phyloP scores from a whole-genome alignment of 2,113 vertebrate species.

The Gadus macrocephalus region DNA sequence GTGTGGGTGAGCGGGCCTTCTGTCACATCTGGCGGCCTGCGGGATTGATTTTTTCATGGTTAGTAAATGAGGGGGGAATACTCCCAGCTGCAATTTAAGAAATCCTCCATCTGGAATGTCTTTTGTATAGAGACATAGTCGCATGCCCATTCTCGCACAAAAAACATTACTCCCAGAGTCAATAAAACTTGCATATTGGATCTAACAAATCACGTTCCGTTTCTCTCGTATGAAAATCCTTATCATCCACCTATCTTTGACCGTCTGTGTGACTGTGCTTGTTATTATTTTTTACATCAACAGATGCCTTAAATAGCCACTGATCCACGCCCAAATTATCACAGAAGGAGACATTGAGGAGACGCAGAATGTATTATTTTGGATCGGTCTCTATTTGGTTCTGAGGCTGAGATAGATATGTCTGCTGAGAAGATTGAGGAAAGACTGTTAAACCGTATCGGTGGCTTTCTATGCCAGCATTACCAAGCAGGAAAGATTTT shows the following conservation, averaged over 20 bases:
- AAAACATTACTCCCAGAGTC: background rate
- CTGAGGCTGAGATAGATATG: no score
- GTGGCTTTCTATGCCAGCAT: no score
- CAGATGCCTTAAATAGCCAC: no score
- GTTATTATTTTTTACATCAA: no score
- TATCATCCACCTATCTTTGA: background rate
- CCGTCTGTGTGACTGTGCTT: no score
- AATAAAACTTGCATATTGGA: background rate
- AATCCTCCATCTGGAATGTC: slow-evolving; percentile 1
- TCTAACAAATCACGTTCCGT: background rate
- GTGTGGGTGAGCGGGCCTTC: slow-evolving; percentile 45
- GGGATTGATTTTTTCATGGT: slow-evolving; percentile 55
- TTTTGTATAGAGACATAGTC: background rate
- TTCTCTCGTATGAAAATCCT: background rate
- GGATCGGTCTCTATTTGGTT: no score
- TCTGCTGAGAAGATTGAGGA: no score
- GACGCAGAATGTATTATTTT: no score
- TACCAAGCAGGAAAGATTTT: no score
- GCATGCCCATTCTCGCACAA: background rate
- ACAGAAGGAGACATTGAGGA: no score
- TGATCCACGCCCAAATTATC: no score
- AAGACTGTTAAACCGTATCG: no score
- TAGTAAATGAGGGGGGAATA: slow-evolving; percentile 65
- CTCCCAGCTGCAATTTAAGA: slow-evolving; percentile 57
- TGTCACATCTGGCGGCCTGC: slow-evolving; percentile 62